Percentiles rank a stretch among this genome's conserved stretches.
These are phyloP conservation scores for Phoxinus dragarum DNA, from an alignment of 2,797 vertebrate genomes.

Conservation along the genomic window DNA sequence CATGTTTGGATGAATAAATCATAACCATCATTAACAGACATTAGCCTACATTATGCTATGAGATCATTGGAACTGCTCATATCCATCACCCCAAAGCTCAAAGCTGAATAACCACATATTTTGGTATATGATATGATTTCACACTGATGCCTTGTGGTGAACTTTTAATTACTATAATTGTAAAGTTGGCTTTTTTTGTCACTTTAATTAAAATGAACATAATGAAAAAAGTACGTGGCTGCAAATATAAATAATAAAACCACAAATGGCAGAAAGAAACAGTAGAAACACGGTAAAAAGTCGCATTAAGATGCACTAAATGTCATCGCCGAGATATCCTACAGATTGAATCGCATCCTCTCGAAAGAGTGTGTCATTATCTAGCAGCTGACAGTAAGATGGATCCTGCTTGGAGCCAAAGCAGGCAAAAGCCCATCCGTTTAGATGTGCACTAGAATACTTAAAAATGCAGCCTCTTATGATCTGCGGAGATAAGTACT, in stretches of 20 bases:
- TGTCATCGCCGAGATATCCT: constrained; percentile 1
- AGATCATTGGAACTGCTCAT: neutral
- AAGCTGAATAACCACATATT: neutral
- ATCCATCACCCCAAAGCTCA: neutral
- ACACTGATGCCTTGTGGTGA: neutral
- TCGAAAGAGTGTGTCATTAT: neutral
- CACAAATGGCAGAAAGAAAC: neutral
- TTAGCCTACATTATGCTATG: neutral
- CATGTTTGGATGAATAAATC: neutral
- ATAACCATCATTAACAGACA: neutral
- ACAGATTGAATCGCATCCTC: neutral
- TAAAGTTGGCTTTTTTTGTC: neutral
- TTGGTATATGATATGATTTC: neutral
- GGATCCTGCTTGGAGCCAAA: constrained; percentile 2
- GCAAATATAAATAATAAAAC: neutral
- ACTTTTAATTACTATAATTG: neutral
- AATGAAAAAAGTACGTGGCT: no score
- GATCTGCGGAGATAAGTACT: neutral
- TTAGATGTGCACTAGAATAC: constrained; percentile 18
- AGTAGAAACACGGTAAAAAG: neutral
- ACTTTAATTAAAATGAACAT: neutral
- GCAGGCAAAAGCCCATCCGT: neutral
- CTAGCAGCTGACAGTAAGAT: constrained; percentile 32
- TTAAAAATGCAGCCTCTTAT: constrained; percentile 1
- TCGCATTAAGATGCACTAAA: constrained; percentile 26